Evolutionary conservation across 1,140 invertebrate genomes (phyloP).

Genomic region (Heliothis subflexa): DNA sequence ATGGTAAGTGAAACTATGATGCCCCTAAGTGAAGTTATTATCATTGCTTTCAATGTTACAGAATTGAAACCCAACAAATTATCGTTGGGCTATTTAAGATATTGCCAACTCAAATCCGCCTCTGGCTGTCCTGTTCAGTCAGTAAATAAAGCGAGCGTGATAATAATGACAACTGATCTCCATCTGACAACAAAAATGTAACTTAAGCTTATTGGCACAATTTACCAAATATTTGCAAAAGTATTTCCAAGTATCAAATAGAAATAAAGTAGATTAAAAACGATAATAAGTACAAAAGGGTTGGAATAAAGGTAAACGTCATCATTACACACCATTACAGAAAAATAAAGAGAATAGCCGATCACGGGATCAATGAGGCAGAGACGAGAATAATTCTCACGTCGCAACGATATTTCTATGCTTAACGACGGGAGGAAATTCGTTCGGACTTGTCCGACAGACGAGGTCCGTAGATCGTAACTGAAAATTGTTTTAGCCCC

Average conservation of each 20-base stretch:
- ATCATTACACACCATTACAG: constrained; percentile 49
- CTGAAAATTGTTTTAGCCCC: constrained; percentile 76
- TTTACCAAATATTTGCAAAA: background rate
- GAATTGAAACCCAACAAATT: constrained; percentile 31
- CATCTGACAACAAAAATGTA: background rate
- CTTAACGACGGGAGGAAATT: constrained; percentile 65
- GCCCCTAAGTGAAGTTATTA: constrained; percentile 32
- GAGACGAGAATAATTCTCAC: constrained; percentile 56
- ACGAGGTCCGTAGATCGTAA: constrained; percentile 68
- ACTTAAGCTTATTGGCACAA: background rate
- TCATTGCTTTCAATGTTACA: constrained; percentile 21
- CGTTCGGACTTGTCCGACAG: constrained; percentile 60
- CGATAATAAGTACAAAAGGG: constrained; percentile 19
- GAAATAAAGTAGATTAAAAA: constrained; percentile 4
- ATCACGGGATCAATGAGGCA: constrained; percentile 35
- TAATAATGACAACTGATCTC: constrained; percentile 18
- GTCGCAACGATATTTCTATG: constrained; percentile 66
- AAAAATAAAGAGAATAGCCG: constrained; percentile 46
- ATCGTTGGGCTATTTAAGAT: constrained; percentile 27
- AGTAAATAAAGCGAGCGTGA: constrained; percentile 21
- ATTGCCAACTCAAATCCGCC: constrained; percentile 7
- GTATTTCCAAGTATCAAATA: background rate
- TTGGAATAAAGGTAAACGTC: constrained; percentile 43
- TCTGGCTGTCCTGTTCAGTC: constrained; percentile 1
- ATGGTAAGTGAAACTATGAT: constrained; percentile 22